phyloP scores from a whole-genome alignment of 2,113 vertebrate genomes.

The Leptobrachium leishanense region DNA sequence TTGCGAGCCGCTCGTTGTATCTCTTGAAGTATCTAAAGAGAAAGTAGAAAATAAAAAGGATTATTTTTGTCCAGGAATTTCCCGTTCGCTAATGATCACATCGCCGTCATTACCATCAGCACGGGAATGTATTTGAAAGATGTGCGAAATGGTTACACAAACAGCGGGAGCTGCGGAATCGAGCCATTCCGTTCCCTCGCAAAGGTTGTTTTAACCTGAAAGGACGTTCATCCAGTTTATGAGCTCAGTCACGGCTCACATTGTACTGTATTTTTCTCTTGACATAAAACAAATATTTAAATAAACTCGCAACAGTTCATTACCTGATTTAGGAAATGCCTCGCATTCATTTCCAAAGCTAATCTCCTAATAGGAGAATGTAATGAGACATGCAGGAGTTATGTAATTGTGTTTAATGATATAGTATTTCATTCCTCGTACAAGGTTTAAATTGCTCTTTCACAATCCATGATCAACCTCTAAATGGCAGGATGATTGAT shows the following conservation, averaged over 20 bases:
- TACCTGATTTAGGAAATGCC: constrained; percentile 20
- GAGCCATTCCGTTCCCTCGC: not conserved
- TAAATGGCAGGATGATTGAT: constrained; percentile 25
- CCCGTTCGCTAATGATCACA: not conserved
- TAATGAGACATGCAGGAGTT: constrained; percentile 38
- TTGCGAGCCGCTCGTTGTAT: too few species aligned
- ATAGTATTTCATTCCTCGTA: constrained; percentile 27
- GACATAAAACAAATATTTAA: constrained; percentile 36
- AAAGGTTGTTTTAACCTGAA: constrained; percentile 36
- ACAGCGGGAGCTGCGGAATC: constrained; percentile 14
- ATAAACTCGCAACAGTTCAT: constrained; percentile 17
- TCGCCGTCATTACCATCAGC: not conserved
- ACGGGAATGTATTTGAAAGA: constrained; percentile 1
- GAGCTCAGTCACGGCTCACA: not conserved
- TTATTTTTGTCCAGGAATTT: not conserved
- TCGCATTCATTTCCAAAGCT: constrained; percentile 25
- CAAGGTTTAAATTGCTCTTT: constrained; percentile 13
- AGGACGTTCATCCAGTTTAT: constrained; percentile 1
- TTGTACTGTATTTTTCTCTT: constrained; percentile 5
- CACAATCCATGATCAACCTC: constrained; percentile 28
- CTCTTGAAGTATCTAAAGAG: too few species aligned
- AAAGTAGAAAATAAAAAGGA: too few species aligned
- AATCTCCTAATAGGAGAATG: constrained; percentile 33
- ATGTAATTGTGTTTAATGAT: constrained; percentile 25
- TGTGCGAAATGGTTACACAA: constrained; percentile 8